These are phyloP conservation scores for Nysson spinosus DNA, from an alignment of 2,888 invertebrate species.

Conservation along the genomic window DNA sequence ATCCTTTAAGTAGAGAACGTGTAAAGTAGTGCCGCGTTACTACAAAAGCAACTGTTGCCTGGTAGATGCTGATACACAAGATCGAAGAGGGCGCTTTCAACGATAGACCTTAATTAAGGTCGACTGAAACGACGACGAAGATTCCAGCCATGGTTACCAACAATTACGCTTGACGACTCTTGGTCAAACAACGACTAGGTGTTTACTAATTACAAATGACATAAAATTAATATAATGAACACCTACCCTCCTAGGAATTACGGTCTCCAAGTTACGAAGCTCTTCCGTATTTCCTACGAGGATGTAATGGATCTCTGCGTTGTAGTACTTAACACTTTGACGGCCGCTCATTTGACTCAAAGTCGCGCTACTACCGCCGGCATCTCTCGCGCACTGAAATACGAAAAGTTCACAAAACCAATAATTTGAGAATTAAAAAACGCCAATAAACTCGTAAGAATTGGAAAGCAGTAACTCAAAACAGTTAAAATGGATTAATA, in stretches of 20 bases:
- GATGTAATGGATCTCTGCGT: too few relatives aligned
- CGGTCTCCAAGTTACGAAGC: too few relatives aligned
- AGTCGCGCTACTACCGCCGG: too few relatives aligned
- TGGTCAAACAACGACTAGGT: background rate
- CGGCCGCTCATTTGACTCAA: too few relatives aligned
- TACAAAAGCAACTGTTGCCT: constrained; percentile 43
- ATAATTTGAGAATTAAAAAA: too few relatives aligned
- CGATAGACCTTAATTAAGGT: constrained; percentile 45
- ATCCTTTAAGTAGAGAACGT: constrained; percentile 16
- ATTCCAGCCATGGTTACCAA: background rate
- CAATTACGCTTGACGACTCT: constrained; percentile 25
- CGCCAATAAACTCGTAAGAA: too few relatives aligned
- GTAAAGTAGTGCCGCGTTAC: constrained; percentile 18
- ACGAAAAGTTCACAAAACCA: too few relatives aligned
- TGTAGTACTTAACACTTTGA: too few relatives aligned
- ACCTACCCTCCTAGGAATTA: background rate
- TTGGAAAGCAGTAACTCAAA: too few relatives aligned
- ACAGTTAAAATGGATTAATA: too few relatives aligned
- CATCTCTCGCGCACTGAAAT: too few relatives aligned
- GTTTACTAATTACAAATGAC: constrained; percentile 4
- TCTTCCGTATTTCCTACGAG: too few relatives aligned
- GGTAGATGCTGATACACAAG: constrained; percentile 6
- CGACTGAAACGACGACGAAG: constrained; percentile 4
- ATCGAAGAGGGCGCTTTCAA: constrained; percentile 10
- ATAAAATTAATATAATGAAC: constrained; percentile 2